Conservation (phyloP, 1,140 invertebrate genomes). For the Pectinophora gossypiella region DNA sequence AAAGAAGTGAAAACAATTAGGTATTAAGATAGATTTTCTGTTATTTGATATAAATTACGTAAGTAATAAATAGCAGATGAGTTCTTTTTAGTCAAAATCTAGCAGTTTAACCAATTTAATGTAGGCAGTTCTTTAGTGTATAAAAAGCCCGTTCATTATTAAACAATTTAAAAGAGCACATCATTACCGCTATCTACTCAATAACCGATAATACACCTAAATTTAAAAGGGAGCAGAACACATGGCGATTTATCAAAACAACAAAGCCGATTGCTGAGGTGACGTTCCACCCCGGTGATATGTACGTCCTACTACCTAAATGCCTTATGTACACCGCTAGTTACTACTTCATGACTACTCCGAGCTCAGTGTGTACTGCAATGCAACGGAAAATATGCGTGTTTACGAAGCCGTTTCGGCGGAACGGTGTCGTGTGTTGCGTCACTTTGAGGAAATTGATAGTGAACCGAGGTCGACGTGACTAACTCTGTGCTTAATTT, state of each 20-base stretch:
- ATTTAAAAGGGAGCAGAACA: slow-evolving; percentile 58
- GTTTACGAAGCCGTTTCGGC: slow-evolving; percentile 74
- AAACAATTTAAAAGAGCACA: neutral
- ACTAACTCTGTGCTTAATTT: slow-evolving; percentile 58
- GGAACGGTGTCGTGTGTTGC: slow-evolving; percentile 73
- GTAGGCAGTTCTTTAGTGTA: no score
- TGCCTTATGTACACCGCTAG: slow-evolving; percentile 74
- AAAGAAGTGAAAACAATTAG: no score
- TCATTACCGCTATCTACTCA: neutral
- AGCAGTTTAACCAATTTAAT: no score
- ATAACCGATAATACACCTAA: slow-evolving; percentile 1
- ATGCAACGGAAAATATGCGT: slow-evolving; percentile 75
- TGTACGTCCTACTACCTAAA: slow-evolving; percentile 74
- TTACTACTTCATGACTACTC: slow-evolving; percentile 75
- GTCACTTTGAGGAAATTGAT: slow-evolving; percentile 73
- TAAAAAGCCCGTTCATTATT: no score
- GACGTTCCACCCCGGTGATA: slow-evolving; percentile 73
- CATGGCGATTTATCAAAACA: slow-evolving; percentile 71
- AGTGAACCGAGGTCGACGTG: slow-evolving; percentile 70
- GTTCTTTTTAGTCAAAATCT: no score
- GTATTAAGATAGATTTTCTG: no score
- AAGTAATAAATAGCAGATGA: no score
- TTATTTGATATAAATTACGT: no score
- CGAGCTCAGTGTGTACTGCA: slow-evolving; percentile 74
- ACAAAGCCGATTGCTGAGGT: slow-evolving; percentile 72